Evolutionary conservation across 2,797 vertebrate genomes (phyloP), one percentile per base, ranked within the genome.

Genomic region (Chanos chanos): DNA sequence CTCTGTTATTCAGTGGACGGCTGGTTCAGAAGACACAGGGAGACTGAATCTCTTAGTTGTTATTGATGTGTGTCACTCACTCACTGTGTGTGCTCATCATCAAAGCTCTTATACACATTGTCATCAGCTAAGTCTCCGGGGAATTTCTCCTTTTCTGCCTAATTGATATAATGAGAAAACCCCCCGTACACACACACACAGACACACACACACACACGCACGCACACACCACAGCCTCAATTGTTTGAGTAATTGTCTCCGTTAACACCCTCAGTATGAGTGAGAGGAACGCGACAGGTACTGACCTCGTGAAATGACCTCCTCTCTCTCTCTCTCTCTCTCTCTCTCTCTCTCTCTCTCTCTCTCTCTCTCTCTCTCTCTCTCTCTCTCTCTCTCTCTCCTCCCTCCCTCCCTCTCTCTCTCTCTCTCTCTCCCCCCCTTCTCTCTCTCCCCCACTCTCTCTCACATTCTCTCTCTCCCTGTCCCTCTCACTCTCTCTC

Each of bases 91-190:
- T n/a, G n/a, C n/a, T n/a, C n/a, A n/a, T 70, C 74, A 80, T 80
- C 78, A 82, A 77, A 81, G 50, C 74, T 72, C 73, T 70, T 47
- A 78, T 64, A 78, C 78, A 70, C 72, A 72, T 80, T 75, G 67
- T 82, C 82, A 84, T 70, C 60, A 80, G 72, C 60, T n/a, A n/a
- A n/a, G 76, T 85, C 86, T 78, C 85, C 22, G 61, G 83, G 83
- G 86, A 87, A 72, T 79, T 79, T 78, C 83, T 84, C 82, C 74
- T 88, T 87, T 87, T 76, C 77, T 49, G 54, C 70, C 81, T 90
- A 89, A 89, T 90, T 91, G 86, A 86, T 86, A 79, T 86, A 88
- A 90, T 86, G 85, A 89, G 86, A 81, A 75, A 74, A 77, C 68
- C 84, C 75, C 85, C 27, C 44, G 45, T 39, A 52, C 0, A 19